A percentile compares a stretch with the other conserved stretches of the same genome.
Conservation (phyloP, 2,888 invertebrate species). For the Punctoribates punctum region DNA sequence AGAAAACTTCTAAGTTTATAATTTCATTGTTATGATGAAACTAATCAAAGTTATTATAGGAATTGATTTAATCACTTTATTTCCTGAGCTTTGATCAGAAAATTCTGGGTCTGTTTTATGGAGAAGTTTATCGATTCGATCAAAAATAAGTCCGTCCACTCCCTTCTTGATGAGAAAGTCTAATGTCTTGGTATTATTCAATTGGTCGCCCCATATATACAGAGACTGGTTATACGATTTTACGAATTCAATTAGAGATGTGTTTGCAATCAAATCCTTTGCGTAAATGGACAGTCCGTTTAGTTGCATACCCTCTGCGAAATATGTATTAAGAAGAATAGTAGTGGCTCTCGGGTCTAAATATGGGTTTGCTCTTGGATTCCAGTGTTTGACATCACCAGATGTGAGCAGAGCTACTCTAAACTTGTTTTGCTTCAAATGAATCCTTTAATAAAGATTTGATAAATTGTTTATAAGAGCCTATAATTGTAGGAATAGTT, state of each 20-base stretch:
- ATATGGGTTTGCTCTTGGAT: conserved; percentile 67
- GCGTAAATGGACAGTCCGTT: conserved; percentile 62
- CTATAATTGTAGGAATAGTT: not conserved
- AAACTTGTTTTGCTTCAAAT: conserved; percentile 91
- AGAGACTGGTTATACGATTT: conserved; percentile 16
- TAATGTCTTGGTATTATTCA: not conserved
- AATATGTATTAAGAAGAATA: conserved; percentile 74
- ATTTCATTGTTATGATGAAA: no score
- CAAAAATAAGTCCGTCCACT: conserved; percentile 39
- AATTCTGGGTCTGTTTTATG: no score
- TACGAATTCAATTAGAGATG: conserved; percentile 8
- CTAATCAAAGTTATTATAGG: no score
- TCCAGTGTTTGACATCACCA: conserved; percentile 59
- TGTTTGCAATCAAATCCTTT: not conserved
- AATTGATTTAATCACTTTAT: no score
- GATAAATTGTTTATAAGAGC: not conserved
- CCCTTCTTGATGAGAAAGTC: not conserved
- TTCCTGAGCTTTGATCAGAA: no score
- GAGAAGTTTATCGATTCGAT: not conserved
- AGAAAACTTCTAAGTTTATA: no score
- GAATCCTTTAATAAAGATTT: conserved; percentile 58
- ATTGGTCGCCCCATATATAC: conserved; percentile 36
- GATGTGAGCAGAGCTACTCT: conserved; percentile 93
- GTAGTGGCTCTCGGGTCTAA: conserved; percentile 76
- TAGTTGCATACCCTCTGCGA: conserved; percentile 62